A percentile compares a stretch with the other conserved stretches of the same genome.
Evolutionary conservation across 1,140 invertebrate species (phyloP).

Genomic region (Whitmania pigra): DNA sequence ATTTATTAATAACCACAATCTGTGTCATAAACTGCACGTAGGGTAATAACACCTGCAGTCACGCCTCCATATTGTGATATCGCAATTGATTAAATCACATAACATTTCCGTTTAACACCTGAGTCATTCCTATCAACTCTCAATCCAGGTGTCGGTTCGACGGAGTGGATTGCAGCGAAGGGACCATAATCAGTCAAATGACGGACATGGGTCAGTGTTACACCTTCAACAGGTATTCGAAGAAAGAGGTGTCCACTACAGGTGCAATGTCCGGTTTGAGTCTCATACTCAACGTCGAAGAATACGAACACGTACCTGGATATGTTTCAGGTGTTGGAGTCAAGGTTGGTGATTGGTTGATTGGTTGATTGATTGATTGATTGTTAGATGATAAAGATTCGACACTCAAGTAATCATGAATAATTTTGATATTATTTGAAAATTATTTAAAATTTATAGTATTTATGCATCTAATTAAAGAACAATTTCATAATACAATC

Average conservation of each 20-base stretch:
- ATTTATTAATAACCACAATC: background rate
- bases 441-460: too few relatives aligned
- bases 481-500: too few relatives aligned
- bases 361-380: too few relatives aligned
- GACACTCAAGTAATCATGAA: too few relatives aligned
- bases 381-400: too few relatives aligned
- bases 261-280: background rate
- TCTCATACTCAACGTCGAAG: conserved; percentile 9
- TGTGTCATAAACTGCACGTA: too few relatives aligned
- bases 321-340: conserved; percentile 14
- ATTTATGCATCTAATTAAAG: too few relatives aligned
- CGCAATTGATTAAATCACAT: too few relatives aligned
- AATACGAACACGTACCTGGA: conserved; percentile 5
- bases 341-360: conserved; percentile 5
- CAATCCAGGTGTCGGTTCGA: conserved; percentile 7
- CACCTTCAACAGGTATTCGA: conserved; percentile 10
- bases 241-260: background rate
- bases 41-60: too few relatives aligned
- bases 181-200: background rate
- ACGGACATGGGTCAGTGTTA: conserved; percentile 18
- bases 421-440: too few relatives aligned
- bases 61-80: too few relatives aligned
- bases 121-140: background rate
- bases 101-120: too few relatives aligned
- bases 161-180: background rate